Evolutionary conservation across 37 sponge, comb jelly and placozoan genomes (phyloP).

Genomic region (Beroe ovata): DNA sequence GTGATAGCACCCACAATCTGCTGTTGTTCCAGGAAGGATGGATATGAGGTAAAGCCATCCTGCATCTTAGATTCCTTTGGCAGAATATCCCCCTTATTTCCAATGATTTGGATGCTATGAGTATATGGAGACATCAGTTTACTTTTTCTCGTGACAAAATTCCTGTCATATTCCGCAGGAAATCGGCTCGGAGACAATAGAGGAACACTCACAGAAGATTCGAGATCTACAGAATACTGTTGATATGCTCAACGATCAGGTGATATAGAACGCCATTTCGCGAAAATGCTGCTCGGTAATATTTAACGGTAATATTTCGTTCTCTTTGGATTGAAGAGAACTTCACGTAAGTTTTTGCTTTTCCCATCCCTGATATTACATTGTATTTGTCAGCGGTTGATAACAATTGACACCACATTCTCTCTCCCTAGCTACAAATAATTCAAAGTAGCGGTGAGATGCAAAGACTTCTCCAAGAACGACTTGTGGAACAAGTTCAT

Average conservation of each 20-base stretch:
- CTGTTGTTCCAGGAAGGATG: slow-evolving; percentile 10
- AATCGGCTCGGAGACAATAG: slow-evolving; percentile 27
- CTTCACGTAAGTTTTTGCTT: too few species aligned
- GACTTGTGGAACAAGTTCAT: slow-evolving; percentile 62
- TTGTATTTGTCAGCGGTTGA: background rate
- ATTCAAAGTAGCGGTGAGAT: slow-evolving; percentile 59
- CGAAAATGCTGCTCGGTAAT: too few species aligned
- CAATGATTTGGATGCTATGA: too few species aligned
- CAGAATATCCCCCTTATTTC: background rate
- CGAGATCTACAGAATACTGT: background rate
- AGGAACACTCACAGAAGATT: slow-evolving; percentile 24
- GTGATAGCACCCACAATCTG: background rate
- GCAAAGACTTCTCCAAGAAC: slow-evolving; percentile 37
- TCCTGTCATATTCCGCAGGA: slow-evolving; percentile 1
- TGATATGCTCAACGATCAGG: slow-evolving; percentile 42
- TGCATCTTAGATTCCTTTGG: too few species aligned
- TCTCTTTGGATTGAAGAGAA: too few species aligned
- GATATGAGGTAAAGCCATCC: slow-evolving; percentile 52
- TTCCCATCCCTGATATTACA: background rate
- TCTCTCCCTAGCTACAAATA: slow-evolving; percentile 14
- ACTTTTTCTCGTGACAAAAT: too few species aligned
- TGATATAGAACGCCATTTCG: too few species aligned
- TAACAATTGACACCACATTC: background rate
- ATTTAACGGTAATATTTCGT: too few species aligned
- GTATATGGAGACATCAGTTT: too few species aligned